Percentiles rank a stretch among this genome's conserved stretches.
Conservation (phyloP, 2,888 invertebrate species). For the Serripes groenlandicus region DNA sequence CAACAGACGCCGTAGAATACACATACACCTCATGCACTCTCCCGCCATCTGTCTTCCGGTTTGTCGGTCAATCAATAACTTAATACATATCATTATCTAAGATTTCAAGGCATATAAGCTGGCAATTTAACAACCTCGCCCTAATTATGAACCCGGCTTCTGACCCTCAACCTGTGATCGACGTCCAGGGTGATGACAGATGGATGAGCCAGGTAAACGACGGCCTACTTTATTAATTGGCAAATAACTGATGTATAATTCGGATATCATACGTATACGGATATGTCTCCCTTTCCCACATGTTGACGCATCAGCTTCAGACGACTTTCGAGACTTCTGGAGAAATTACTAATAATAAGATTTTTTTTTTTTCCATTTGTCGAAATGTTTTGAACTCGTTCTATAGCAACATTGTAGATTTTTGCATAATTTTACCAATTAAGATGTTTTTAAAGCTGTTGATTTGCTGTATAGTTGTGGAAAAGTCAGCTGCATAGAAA, state of each 20-base stretch:
- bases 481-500: no score
- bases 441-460: no score
- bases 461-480: no score
- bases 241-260: not conserved
- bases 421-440: no score
- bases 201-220: constrained; percentile 92
- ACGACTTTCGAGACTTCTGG: not conserved
- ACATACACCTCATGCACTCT: not conserved
- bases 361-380: no score
- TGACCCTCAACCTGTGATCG: constrained; percentile 91
- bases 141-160: constrained; percentile 91
- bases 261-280: not conserved
- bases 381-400: no score
- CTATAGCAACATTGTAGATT: no score
- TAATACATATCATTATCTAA: not conserved
- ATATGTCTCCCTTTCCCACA: not conserved
- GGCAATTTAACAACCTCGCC: not conserved
- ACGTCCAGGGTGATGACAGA: constrained; percentile 94
- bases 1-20: not conserved
- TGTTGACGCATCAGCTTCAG: not conserved
- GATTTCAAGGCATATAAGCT: not conserved
- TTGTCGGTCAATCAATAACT: not conserved
- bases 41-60: constrained; percentile 17
- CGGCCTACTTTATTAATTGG: not conserved
- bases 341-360: no score